Conservation (phyloP, 2,888 invertebrate species). For the Crocallis elinguaria region DNA sequence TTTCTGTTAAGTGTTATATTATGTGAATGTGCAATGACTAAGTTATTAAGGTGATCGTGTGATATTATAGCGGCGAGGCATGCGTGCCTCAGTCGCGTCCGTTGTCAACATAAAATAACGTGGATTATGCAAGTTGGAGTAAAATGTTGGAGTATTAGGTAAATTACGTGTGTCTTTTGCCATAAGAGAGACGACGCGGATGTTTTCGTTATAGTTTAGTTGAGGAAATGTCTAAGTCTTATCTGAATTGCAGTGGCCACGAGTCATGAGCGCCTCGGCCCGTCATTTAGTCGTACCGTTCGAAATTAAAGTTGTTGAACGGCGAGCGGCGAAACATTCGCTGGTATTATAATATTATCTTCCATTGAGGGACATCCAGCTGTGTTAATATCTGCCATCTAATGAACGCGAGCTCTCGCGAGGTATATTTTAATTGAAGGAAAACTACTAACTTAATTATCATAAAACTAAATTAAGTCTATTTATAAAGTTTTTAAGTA, state of each 20-base stretch:
- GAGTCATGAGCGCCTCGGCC: neutral
- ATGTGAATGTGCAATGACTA: conserved; percentile 60
- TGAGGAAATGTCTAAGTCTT: conserved; percentile 32
- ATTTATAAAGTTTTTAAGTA: neutral
- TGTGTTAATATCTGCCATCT: too few relatives aligned
- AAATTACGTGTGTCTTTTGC: conserved; percentile 57
- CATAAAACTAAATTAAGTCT: conserved; percentile 6
- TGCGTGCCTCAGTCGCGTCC: conserved; percentile 73
- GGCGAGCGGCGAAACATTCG: conserved; percentile 24
- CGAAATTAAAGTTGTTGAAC: conserved; percentile 1
- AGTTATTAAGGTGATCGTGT: conserved; percentile 55
- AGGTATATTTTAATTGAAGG: conserved; percentile 14
- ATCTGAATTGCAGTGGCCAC: neutral
- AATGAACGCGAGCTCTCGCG: conserved; percentile 20
- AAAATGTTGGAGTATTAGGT: conserved; percentile 80
- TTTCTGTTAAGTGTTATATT: conserved; percentile 55
- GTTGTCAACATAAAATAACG: conserved; percentile 80
- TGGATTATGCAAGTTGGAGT: conserved; percentile 82
- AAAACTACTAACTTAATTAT: conserved; percentile 15
- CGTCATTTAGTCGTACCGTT: neutral
- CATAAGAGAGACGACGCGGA: conserved; percentile 38
- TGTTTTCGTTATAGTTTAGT: conserved; percentile 43
- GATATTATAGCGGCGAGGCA: conserved; percentile 57
- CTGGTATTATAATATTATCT: conserved; percentile 27
- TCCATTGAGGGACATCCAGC: conserved; percentile 20